A percentile compares a stretch with the other conserved stretches of the same genome.
Evolutionary conservation across 2,888 invertebrate species (phyloP).

Genomic region (Eremobia ochroleuca): DNA sequence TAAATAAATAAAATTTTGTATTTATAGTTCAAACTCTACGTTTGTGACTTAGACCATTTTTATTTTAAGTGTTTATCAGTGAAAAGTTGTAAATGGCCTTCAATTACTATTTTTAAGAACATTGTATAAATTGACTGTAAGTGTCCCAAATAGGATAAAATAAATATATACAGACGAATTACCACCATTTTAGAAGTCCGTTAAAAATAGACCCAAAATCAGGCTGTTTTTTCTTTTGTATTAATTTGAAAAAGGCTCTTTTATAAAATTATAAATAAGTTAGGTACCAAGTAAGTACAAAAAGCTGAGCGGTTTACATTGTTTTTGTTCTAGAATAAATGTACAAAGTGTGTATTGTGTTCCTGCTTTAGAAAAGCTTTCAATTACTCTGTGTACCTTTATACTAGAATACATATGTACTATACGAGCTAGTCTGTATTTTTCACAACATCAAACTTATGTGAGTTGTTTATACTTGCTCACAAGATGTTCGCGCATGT

Average conservation of each 20-base stretch:
- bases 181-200: neutral
- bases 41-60: too few species aligned
- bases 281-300: neutral
- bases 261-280: neutral
- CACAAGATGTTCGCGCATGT: slow-evolving; percentile 4
- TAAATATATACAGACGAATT: neutral
- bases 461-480: neutral
- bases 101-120: too few species aligned
- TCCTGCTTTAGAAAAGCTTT: neutral
- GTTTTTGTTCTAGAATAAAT: neutral
- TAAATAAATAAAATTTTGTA: too few species aligned
- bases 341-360: neutral
- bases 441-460: neutral
- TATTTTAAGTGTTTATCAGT: too few species aligned
- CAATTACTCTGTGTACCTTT: slow-evolving; percentile 3
- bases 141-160: too few species aligned
- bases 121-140: too few species aligned
- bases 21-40: too few species aligned
- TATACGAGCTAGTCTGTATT: neutral
- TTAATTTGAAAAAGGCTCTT: neutral
- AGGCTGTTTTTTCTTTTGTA: neutral
- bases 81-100: too few species aligned
- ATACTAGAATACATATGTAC: neutral
- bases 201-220: neutral
- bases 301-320: neutral